Evolutionary conservation across 23 tunicate species (phyloP).

Genomic region (Botrylloides violaceus): DNA sequence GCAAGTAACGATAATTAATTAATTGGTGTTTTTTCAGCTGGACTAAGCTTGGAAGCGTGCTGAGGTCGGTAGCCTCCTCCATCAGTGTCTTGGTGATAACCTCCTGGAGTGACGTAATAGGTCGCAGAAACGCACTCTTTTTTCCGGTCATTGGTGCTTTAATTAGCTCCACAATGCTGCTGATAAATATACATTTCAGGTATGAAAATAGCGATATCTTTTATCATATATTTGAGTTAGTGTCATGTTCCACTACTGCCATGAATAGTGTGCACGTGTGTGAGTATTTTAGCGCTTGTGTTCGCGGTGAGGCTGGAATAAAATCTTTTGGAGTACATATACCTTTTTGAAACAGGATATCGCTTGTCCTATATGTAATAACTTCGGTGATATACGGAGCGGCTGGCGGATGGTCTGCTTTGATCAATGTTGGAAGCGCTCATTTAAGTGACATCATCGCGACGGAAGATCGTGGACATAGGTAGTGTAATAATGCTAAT

Average conservation of each 20-base stretch:
- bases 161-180: neutral
- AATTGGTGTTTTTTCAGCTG: neutral
- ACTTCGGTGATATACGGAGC: neutral
- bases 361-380: neutral
- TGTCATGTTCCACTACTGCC: no score
- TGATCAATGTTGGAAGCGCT: neutral
- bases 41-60: neutral
- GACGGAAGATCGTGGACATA: neutral
- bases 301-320: no score
- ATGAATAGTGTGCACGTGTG: no score
- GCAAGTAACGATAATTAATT: no score
- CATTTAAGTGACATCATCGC: neutral
- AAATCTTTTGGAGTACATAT: no score
- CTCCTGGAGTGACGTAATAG: neutral
- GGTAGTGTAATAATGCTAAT: neutral
- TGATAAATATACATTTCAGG: neutral
- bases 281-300: no score
- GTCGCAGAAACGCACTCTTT: neutral
- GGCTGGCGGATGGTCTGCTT: neutral
- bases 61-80: neutral
- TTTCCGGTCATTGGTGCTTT: neutral
- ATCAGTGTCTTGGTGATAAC: neutral
- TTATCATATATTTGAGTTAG: no score
- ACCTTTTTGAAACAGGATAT: neutral
- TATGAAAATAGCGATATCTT: no score